Evolutionary conservation across 2,797 vertebrate species (phyloP), one percentile per base, ranked within the genome.

Genomic region (Odontamblyopus lacepedii): DNA sequence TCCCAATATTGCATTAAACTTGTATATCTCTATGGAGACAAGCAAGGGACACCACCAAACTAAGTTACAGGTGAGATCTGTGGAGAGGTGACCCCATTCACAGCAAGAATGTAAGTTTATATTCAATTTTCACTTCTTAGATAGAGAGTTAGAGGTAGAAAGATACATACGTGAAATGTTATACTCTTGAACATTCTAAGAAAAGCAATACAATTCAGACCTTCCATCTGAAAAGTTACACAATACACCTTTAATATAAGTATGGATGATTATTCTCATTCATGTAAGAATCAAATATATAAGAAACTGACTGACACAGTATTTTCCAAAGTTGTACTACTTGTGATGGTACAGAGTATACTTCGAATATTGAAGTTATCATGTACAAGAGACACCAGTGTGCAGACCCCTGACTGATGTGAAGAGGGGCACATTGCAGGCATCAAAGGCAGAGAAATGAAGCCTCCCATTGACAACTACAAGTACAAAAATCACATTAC

Each of bases 361-460:
- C 35, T 35, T 5, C 2, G 41, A 50, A 50, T 51, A 48, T 66
- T 5, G 4, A 44, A 51, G 13, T 51, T 30, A 27, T 35, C 35
- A 2, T 67, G 16, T 11, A 51, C 15, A 30, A 30, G 38, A 50
- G 15, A 66, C 35, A 65, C n/a, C 11, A 50, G 63, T 23, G 35
- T 23, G 35, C n/a, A 29, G 64, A 67, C 64, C 64, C 64, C 48
- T 30, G 44, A 65, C 64, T 51, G 64, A 27, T 51, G 26, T 67
- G 64, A 66, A 66, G 48, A 29, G 13, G 27, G 8, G 26, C 18
- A 27, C 50, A 67, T 53, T 32, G 19, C 48, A 67, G 27, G 65
- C 48, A 51, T 67, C 65, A 67, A 67, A 67, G 48, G 27, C 27
- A 53, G 64, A 66, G 63, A 67, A 41, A 12, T 64, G 38, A 64